These are phyloP conservation scores for Drosophila robusta DNA, from an alignment of 2,888 invertebrate species.

Conservation along the genomic window DNA sequence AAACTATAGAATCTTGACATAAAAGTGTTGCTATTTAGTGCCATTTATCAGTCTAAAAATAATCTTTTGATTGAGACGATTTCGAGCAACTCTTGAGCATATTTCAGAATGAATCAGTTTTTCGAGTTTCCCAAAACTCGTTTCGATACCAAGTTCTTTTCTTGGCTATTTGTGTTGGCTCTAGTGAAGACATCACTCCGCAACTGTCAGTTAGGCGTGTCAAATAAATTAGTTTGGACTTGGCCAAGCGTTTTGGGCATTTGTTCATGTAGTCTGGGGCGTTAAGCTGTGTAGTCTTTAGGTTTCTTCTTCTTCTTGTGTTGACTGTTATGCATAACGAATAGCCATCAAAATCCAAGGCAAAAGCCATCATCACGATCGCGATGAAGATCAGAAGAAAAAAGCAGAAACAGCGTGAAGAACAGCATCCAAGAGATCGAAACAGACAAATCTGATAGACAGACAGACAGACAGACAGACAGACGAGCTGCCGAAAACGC, in stretches of 20 bases:
- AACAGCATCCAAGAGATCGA: constrained; percentile 7
- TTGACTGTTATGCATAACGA: constrained; percentile 9
- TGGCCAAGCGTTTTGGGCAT: constrained; percentile 6
- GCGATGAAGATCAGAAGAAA: not conserved
- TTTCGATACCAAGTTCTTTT: constrained; percentile 10
- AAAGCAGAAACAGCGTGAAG: not conserved
- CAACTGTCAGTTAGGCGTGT: constrained; percentile 52
- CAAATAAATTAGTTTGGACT: constrained; percentile 48
- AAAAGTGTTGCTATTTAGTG: not conserved
- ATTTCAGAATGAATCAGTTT: not conserved
- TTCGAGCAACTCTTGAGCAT: too few relatives aligned
- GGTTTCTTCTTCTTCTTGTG: not conserved
- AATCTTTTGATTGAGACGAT: too few relatives aligned
- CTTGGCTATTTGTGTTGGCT: not conserved
- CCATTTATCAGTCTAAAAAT: not conserved
- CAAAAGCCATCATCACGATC: constrained; percentile 35
- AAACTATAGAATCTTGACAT: not conserved
- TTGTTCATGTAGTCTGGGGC: constrained; percentile 20
- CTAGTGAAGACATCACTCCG: constrained; percentile 46
- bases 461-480: constrained; percentile 33
- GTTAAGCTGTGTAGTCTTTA: constrained; percentile 8
- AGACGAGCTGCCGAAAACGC: constrained; percentile 61
- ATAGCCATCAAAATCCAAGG: constrained; percentile 35
- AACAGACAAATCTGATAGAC: constrained; percentile 27
- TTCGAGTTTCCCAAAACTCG: constrained; percentile 31